A percentile compares a stretch with the other conserved stretches of the same genome.
phyloP scores from a whole-genome alignment of 2,113 vertebrate species.

The Ceyx margarethae region DNA sequence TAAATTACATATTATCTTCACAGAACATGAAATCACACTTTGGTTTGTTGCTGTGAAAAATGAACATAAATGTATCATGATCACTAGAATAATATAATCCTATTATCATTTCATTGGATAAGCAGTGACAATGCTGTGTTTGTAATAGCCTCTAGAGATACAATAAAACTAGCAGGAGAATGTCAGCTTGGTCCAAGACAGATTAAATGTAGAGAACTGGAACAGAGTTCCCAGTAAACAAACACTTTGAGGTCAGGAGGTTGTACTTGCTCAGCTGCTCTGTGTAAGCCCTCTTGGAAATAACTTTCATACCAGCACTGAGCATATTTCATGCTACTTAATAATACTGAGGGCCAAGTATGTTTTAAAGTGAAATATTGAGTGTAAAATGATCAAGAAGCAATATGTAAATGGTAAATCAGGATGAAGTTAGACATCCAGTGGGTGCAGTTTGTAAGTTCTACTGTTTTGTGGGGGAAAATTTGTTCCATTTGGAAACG shows the following conservation, averaged over 20 bases:
- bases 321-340: constrained; percentile 48
- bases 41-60: constrained; percentile 5
- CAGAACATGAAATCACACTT: not conserved
- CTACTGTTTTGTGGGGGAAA: not conserved
- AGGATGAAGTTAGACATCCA: not conserved
- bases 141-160: constrained; percentile 35
- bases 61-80: not conserved
- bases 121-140: constrained; percentile 45
- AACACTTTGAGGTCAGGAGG: constrained; percentile 57
- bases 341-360: not conserved
- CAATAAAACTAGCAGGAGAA: constrained; percentile 48
- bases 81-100: constrained; percentile 21
- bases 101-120: constrained; percentile 54
- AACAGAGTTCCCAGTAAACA: constrained; percentile 67
- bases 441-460: not conserved
- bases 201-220: constrained; percentile 61
- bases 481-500: not conserved
- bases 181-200: constrained; percentile 48
- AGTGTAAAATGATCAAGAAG: constrained; percentile 27
- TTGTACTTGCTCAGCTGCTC: constrained; percentile 60
- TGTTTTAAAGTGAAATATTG: constrained; percentile 20
- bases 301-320: constrained; percentile 59
- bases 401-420: not conserved
- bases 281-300: constrained; percentile 61
- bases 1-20: not conserved